Evolutionary conservation across 2,888 invertebrate genomes (phyloP).

Genomic region (Ornithoptera priamus): DNA sequence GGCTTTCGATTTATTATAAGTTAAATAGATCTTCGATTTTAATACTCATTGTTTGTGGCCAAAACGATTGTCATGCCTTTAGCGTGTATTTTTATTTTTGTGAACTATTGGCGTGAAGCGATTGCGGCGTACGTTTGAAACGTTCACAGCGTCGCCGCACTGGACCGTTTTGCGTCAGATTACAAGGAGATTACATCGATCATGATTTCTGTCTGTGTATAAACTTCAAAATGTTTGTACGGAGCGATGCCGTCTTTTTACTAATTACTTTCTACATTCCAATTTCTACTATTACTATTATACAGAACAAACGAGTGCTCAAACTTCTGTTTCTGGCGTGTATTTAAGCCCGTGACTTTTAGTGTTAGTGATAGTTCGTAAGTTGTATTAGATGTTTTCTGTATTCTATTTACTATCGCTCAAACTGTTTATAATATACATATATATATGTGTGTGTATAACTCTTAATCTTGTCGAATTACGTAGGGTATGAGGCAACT

Average conservation of each 20-base stretch:
- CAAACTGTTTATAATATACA: conserved; percentile 6
- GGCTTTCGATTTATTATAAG: conserved; percentile 21
- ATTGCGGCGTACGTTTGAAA: not conserved
- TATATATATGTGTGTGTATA: conserved; percentile 15
- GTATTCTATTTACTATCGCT: conserved; percentile 13
- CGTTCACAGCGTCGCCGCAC: not conserved
- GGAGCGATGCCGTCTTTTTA: not conserved
- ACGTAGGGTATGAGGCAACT: conserved; percentile 1
- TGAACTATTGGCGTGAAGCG: conserved; percentile 22
- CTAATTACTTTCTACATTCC: conserved; percentile 31
- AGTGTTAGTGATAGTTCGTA: conserved; percentile 39
- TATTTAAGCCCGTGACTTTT: conserved; percentile 45
- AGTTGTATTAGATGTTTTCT: conserved; percentile 31
- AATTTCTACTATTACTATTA: conserved; percentile 30
- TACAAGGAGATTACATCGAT: not conserved
- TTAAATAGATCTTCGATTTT: conserved; percentile 34
- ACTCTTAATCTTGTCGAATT: not conserved
- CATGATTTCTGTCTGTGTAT: not conserved
- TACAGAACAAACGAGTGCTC: conserved; percentile 39
- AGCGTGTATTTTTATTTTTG: conserved; percentile 28
- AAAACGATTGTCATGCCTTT: conserved; percentile 37
- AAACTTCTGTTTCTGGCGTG: conserved; percentile 39
- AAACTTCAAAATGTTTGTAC: not conserved
- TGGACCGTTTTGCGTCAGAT: not conserved
- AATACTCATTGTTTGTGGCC: conserved; percentile 48